Evolutionary conservation across 2,888 invertebrate genomes (phyloP), one percentile per base, ranked within the genome.

Genomic region (Agonum fuliginosum): DNA sequence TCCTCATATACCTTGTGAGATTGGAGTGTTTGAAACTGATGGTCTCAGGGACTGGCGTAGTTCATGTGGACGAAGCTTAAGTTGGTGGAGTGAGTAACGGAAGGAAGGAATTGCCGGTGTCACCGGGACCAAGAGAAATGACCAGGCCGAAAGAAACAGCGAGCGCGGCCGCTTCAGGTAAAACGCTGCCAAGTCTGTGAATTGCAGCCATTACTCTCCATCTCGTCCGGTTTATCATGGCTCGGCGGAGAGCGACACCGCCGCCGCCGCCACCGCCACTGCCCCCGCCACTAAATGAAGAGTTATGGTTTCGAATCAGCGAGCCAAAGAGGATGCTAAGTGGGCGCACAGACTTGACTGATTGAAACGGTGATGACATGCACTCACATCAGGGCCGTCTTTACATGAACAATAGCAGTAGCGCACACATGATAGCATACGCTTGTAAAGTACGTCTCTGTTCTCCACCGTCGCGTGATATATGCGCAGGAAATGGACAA

Each of bases 121-220:
- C 85, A 83, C 83, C 84, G 84, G 83, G 85, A 65, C 71, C 70
- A 71, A 74, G 85, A 86, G 85, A 86, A 85, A 86, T 86, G 85
- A 84, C 83, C 83, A 79, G 80, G 81, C 82, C 81, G 82, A 82
- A 80, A 80, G 81, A 80, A 80, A 74, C 30, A 69, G 75, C 78
- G 78, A 71, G 46, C 37, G 79, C 78, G 80, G 74, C 79, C 77
- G 80, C 78, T 81, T 80, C 81, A 81, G 81, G 81, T 81, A 81
- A 80, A 80, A 80, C 80, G 80, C 80, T 78, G 84, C 83, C 85
- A 84, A 83, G 82, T 84, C 81, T 80, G 80, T 80, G 85, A 85
- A 86, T 86, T 84, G 86, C 84, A 80, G 81, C 83, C 85, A 86
- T 86, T 86, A 86, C 84, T 86, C 85, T 86, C 86, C 84, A 85